phyloP scores from a whole-genome alignment of 2,888 invertebrate genomes.

The Ernsta delagoae region DNA sequence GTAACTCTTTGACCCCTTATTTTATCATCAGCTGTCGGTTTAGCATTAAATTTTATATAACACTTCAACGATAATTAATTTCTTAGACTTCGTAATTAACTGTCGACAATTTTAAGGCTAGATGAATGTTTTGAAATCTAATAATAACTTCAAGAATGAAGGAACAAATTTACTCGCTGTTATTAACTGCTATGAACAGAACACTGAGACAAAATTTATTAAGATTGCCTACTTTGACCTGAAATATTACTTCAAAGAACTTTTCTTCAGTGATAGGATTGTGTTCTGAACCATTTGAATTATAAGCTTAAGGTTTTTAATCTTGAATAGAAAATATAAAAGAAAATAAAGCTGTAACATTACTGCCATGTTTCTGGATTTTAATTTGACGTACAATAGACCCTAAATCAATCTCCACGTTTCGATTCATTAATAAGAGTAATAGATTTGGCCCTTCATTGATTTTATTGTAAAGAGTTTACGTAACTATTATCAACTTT shows the following conservation, averaged over 20 bases:
- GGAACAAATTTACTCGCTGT: not conserved
- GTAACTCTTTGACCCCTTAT: slow-evolving; percentile 28
- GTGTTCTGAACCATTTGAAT: not conserved
- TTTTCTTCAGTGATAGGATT: not conserved
- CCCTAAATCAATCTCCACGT: too few relatives aligned
- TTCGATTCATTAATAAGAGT: too few relatives aligned
- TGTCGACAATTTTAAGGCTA: slow-evolving; percentile 17
- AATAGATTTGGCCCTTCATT: too few relatives aligned
- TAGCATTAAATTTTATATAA: slow-evolving; percentile 22
- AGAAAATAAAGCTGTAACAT: too few relatives aligned
- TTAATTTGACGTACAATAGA: too few relatives aligned
- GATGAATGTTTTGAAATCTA: slow-evolving; percentile 1
- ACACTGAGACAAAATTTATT: not conserved
- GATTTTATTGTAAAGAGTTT: too few relatives aligned
- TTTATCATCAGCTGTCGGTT: slow-evolving; percentile 22
- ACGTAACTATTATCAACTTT: too few relatives aligned
- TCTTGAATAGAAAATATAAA: too few relatives aligned
- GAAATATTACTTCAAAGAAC: not conserved
- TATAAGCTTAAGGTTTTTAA: too few relatives aligned
- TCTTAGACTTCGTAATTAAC: slow-evolving; percentile 18
- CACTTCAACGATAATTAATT: slow-evolving; percentile 27
- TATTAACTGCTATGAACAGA: not conserved
- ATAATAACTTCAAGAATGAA: slow-evolving; percentile 5
- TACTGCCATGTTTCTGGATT: too few relatives aligned
- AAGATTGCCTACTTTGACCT: not conserved